These are phyloP conservation scores for Pocillopora damicornis DNA, from an alignment of 64 coral and sea anemone species.

Conservation along the genomic window DNA sequence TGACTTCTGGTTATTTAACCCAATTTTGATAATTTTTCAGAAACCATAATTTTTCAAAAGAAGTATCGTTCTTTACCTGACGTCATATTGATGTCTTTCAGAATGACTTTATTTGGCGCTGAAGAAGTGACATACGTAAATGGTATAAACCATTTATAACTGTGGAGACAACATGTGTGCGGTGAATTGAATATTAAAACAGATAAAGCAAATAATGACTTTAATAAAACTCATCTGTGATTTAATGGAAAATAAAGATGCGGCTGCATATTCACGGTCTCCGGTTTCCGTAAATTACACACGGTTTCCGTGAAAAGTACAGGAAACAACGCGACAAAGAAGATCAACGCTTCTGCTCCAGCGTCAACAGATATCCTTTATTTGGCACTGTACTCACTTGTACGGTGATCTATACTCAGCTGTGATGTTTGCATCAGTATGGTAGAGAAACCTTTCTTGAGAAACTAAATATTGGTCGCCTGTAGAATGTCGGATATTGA, in stretches of 20 bases:
- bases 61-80: conserved; percentile 16
- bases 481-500: conserved; percentile 45
- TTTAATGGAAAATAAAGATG: too few relatives aligned
- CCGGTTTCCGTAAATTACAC: too few relatives aligned
- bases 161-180: not conserved
- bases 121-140: conserved; percentile 46
- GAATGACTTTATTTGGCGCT: not conserved
- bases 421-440: conserved; percentile 31
- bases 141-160: conserved; percentile 59
- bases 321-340: too few relatives aligned
- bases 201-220: not conserved
- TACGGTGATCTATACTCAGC: conserved; percentile 62
- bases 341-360: too few relatives aligned
- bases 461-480: conserved; percentile 24
- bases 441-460: conserved; percentile 68
- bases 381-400: conserved; percentile 29
- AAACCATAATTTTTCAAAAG: too few relatives aligned
- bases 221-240: too few relatives aligned
- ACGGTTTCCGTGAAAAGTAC: too few relatives aligned
- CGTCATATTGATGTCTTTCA: conserved; percentile 23
- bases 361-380: not conserved
- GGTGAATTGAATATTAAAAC: not conserved
- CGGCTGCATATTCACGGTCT: too few relatives aligned
- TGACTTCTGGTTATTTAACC: not conserved
- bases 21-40: not conserved